Base-by-base conservation (phyloP, 1,140 invertebrate genomes). In the Drosophila guanche region DNA sequence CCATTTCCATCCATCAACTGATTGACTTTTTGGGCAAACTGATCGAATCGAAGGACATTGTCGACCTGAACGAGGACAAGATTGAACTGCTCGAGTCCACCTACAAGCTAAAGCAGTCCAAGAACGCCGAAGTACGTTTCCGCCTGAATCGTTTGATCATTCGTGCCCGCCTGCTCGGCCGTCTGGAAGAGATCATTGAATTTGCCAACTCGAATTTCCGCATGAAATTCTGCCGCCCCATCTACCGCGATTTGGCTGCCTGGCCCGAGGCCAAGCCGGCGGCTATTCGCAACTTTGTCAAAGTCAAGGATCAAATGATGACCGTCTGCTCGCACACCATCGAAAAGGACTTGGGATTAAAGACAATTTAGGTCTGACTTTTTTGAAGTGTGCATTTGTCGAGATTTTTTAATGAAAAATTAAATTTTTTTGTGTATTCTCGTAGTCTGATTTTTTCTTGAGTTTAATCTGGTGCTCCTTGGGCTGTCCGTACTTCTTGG, bases 171-270 rank as follows among this genome's bases (percentile, higher is more conserved):
- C 96, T 96, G 93, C 84, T 93, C 47, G 92, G 94, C 0, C 94
- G 94, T 74, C 92, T 98, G 33, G 89, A 93, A 10, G 92, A 93
- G 29, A 95, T 95, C 6, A 92, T 98, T 20, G 83, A 94, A 2
- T 98, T 98, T 93, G 94, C 97, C 3, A 97, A 95, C 62, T 93
- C 94, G 22, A 94, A 97, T 88, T 97, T 97, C 52, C 94, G 98
- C 63, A 97, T 98, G 96, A 98, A 98, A 90, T 98, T 95, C 93
- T 95, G 97, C 0, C 92, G 96, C 48, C 97, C 97, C 12, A 93
- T 98, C 47, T 98, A 97, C 90, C 95, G 96, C 70, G 96, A 97
- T 81, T 91, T 98, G n/a, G 96, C 95, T 76, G 93, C 92, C 1
- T 98, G 97, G 97, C 93, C 95, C 60, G 94, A 94, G 57, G 93